Base-by-base conservation (phyloP, 2,113 vertebrate genomes). In the Callionymus lyra region DNA sequence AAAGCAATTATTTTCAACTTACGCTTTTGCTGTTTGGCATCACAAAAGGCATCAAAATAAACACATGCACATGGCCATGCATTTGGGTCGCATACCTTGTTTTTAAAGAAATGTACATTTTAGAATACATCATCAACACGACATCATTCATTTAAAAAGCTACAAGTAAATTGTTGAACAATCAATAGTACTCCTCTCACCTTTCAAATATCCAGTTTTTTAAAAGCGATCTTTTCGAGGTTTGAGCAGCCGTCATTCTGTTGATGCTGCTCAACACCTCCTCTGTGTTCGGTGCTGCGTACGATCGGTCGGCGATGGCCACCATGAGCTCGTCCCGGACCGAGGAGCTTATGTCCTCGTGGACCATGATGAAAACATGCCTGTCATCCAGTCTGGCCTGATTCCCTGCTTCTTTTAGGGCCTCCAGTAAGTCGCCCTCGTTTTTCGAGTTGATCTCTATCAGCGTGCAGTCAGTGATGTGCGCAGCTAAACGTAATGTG, bases 61-160 rank as follows among this genome's bases (percentile, higher is more conserved):
- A 82, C 33, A 91, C 71, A 4, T 94, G 91, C 21, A 90, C 38
- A 38, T 88, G 84, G 59, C 37, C 82, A 40, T 83, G 70, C 3
- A 85, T 79, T 36, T 75, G 78, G 31, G 38, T 65, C 37, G 81
- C 74, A 56, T 32, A 65, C 51, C 84, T 86, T 51, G 10, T 47
- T 16, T 19, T 53, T 63, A 57, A 31, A 10, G 43, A 50, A 56
- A 4, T 44, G n/a, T n/a, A n/a, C n/a, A n/a, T n/a, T n/a, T n/a
- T n/a, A 1, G 1, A 32, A 21, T 13, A 12, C 12, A 13, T 48
- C 14, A 34, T 4, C 36, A 14, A 10, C 15, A 38, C 2, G 15
- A 9, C 14, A 38, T 36, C 12, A 6, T 36, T 36, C 11, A 12
- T 14, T 2, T 36, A 36, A 13, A 36, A n/a, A n/a, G n/a, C n/a